Base-by-base conservation (phyloP, 2,113 vertebrate genomes). In the Tragelaphus strepsiceros region DNA sequence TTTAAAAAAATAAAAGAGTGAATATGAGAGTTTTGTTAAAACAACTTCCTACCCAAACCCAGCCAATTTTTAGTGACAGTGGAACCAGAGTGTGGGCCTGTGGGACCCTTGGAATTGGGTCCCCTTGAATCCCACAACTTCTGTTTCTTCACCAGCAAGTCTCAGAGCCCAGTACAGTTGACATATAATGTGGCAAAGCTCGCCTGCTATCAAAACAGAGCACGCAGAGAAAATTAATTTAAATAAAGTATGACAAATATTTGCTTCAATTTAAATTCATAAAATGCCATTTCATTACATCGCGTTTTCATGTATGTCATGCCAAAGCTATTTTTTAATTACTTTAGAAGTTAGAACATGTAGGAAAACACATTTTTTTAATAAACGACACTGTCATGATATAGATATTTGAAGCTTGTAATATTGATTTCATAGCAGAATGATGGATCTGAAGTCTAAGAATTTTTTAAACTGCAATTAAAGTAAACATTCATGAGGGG, bases 181-280 rank as follows among this genome's bases (percentile, higher is more conserved):
- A 82, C 21, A 17, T 49, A 35, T 11, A 28, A 59, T 19, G 81
- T 30, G n/a, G 43, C 64, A 90, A 58, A 59, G 11, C 67, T 83
- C 1, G 8, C n/a, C 43, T n/a, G 13, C 32, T 77, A 35, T 61
- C 24, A 24, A 74, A 88, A 91, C 6, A 91, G 54, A 71, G 11
- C 88, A 22, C 21, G 88, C 43, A 59, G 30, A 62, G 85, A 78
- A 89, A 96, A 97, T 97, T 96, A 95, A 98, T 96, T 95, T 91
- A 95, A 97, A 97, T 96, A 94, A 96, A 97, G 78, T 93, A 94
- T 88, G 61, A 93, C 93, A 95, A 93, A 97, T 97, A 94, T 90
- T 96, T 96, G 96, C 89, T 97, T 97, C 89, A 21, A 89, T 91
- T 97, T 95, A 96, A 97, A 96, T 95, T 97, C 87, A 86, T 84